Evolutionary conservation across 1,140 invertebrate species (phyloP).

Genomic region (Calliphora vicina): DNA sequence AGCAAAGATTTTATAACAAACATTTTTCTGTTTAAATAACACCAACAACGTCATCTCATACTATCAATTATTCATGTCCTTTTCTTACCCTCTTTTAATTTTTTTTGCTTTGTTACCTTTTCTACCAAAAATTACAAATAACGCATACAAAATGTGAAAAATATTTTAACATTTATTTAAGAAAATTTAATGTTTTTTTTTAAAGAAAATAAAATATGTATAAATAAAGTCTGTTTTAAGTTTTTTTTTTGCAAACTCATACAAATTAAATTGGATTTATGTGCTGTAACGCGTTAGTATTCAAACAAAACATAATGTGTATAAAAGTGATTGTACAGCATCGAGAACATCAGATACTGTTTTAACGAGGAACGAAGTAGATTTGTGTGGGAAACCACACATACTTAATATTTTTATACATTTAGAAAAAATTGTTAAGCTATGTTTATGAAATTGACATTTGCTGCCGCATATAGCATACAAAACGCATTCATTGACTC

Average conservation of each 20-base stretch:
- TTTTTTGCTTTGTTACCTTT: not conserved
- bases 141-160: not conserved
- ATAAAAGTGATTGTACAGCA: not conserved
- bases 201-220: not conserved
- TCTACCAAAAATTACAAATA: not conserved
- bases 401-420: not conserved
- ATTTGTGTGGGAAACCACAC: too few relatives aligned
- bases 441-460: too few relatives aligned
- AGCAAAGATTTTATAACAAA: too few relatives aligned
- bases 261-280: conserved; percentile 17
- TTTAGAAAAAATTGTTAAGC: too few relatives aligned
- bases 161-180: not conserved
- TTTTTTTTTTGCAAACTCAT: conserved; percentile 10
- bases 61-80: not conserved
- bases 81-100: too few relatives aligned
- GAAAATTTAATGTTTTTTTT: not conserved
- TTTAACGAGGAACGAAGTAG: not conserved
- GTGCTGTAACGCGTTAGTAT: not conserved
- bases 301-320: not conserved
- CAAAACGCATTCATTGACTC: too few relatives aligned
- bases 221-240: not conserved
- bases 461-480: too few relatives aligned
- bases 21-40: not conserved
- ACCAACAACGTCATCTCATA: not conserved
- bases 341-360: not conserved